phyloP scores from a whole-genome alignment of 2,113 vertebrate species.

The Callorhinus ursinus region DNA sequence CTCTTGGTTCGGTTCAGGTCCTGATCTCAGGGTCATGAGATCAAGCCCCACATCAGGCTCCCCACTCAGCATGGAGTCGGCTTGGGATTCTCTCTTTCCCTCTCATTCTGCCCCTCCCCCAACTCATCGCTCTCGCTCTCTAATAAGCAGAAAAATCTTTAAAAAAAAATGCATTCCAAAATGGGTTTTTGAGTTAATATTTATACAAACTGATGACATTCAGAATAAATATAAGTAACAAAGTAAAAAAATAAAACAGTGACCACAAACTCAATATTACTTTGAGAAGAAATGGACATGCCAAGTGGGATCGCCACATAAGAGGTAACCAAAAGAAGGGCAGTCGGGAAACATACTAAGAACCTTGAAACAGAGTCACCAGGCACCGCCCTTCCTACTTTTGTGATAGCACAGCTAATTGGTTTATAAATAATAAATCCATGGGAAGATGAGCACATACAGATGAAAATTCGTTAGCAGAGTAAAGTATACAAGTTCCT shows the following conservation, averaged over 20 bases:
- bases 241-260: background rate
- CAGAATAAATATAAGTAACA: background rate
- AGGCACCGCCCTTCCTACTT: background rate
- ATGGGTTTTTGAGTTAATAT: background rate
- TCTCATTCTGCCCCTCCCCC: background rate
- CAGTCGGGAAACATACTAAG: background rate
- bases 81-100: background rate
- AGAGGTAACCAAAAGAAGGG: background rate
- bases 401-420: background rate
- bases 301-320: background rate
- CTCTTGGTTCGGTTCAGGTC: background rate
- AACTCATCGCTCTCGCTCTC: background rate
- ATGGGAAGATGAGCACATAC: background rate
- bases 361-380: background rate
- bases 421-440: background rate
- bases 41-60: background rate
- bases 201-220: background rate
- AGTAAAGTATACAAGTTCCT: background rate
- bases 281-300: background rate
- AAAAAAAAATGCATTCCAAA: background rate
- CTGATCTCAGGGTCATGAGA: background rate
- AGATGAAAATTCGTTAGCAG: background rate
- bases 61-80: background rate
- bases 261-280: background rate
- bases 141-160: background rate